Percentiles rank a stretch among this genome's conserved stretches.
Conservation (phyloP, 2,797 vertebrate species). For the Anas acuta region DNA sequence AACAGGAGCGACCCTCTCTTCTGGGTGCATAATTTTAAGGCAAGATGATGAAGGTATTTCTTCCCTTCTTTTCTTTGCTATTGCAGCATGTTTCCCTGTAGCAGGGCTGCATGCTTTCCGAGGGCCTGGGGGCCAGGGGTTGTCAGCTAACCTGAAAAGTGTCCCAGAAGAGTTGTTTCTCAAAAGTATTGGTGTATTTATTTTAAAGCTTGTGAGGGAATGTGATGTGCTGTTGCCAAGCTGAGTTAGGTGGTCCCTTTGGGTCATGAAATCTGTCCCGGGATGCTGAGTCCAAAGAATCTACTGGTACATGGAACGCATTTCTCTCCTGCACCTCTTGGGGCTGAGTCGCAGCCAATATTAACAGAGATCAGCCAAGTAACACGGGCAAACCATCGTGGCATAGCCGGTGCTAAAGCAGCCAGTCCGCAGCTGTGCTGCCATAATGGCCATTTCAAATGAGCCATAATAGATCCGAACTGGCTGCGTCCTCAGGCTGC, state of each 20-base stretch:
- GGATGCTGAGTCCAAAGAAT: neutral
- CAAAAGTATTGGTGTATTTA: neutral
- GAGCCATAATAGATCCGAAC: neutral
- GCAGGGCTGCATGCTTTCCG: accelerated
- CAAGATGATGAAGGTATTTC: neutral
- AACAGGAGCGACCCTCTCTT: neutral
- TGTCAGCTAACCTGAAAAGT: neutral
- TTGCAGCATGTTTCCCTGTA: neutral
- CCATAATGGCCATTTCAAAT: neutral
- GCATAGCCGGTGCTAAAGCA: neutral
- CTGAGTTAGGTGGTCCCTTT: neutral
- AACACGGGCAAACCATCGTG: neutral
- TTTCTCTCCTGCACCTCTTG: neutral
- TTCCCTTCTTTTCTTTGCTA: neutral
- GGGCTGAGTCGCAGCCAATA: neutral
- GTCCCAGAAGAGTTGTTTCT: neutral
- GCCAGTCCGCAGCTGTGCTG: accelerated
- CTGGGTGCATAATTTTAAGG: neutral
- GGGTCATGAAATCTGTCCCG: neutral
- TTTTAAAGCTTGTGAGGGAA: neutral
- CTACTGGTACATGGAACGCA: neutral
- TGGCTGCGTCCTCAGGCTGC: neutral
- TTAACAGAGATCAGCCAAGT: neutral
- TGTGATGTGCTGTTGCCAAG: neutral
- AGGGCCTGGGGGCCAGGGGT: neutral